Evolutionary conservation across 2,888 invertebrate species (phyloP), one percentile per base, ranked within the genome.

Genomic region (Macrophya alboannulata): DNA sequence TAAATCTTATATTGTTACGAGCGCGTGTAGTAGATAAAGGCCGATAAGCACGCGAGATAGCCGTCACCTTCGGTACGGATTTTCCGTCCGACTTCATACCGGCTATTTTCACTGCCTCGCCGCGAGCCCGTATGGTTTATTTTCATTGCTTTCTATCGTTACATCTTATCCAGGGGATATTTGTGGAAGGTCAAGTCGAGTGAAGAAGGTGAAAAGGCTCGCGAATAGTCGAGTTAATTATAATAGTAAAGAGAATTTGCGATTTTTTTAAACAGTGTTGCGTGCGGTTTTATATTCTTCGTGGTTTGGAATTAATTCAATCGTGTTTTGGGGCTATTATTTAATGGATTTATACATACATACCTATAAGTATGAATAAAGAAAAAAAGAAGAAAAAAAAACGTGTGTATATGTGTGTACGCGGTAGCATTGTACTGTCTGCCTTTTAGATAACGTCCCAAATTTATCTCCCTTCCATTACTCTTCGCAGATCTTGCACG

Each of bases 401-500:
- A 45, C 37, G 25, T 5, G 37, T 68, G 45, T 45, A 45, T 10
- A 12, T 45, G 21, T 25, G 48, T 48, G 48, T 76, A 76, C 48
- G 25, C n/a, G 37, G 15, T 59, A 25, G 48, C 71, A 65, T 83
- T 71, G 68, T 83, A 68, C 31, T 48, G 68, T 31, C 68, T 83
- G 71, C 68, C 68, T 68, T 83, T 48, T 37, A 65, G 83, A 81
- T 81, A 81, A 81, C 62, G 37, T 43, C 15, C 9, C 4, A 62
- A 62, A 81, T 81, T 81, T 81, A 83, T 68, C 83, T 31, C 48
- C 40, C 68, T 71, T 83, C 83, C 71, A 83, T 83, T 83, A 83
- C 83, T 83, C 83, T 68, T 83, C 45, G 48, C 51, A 65, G 83
- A 68, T 83, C 68, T 83, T 81, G 83, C 83, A 68, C 65, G 83